Evolutionary conservation across 1,140 invertebrate genomes (phyloP), one percentile per base, ranked within the genome.

Genomic region (Ganaspis sp.): DNA sequence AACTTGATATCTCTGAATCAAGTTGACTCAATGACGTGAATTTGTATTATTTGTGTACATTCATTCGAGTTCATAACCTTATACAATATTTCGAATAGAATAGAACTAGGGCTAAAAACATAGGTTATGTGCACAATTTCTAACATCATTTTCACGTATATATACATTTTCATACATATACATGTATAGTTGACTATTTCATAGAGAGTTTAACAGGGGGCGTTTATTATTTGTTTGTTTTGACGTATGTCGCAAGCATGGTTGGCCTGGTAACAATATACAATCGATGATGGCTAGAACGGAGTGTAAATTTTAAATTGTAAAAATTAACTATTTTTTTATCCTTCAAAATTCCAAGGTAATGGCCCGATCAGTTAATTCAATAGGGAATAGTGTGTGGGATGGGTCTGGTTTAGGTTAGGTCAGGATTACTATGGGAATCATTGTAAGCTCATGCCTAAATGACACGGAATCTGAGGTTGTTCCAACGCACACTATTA

Each of bases 391-490:
- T 42, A 64, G 37, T 74, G 38, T 21, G 38, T 83, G 81, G 81
- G 81, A 83, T 82, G 78, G 74, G 77, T 73, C 78, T 78, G 78
- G 70, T 23, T 82, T 81, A 82, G 80, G 84, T 85, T 87, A 83
- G 84, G 84, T 58, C 53, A 26, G 19, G 58, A 29, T 81, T 84
- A 89, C 78, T 89, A 95, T 95, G 95, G 95, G 95, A 84, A 94
- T 95, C 84, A 94, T 95, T 84, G 94, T 95, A 74, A 95, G 94
- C 83, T 95, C 94, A 74, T 95, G 95, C 86, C 92, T 95, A 78
- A 94, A 94, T 84, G 94, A 95, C 87, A 92, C 93, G n/a, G 88
- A 90, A 84, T 82, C 88, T 72, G 90, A 91, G 80, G 94, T 95
- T 71, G 88, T 89, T 49, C 90, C 88, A 19, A 84, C 84, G n/a